Conservation (phyloP, 2,888 invertebrate genomes). For the Leucophenga montana region DNA sequence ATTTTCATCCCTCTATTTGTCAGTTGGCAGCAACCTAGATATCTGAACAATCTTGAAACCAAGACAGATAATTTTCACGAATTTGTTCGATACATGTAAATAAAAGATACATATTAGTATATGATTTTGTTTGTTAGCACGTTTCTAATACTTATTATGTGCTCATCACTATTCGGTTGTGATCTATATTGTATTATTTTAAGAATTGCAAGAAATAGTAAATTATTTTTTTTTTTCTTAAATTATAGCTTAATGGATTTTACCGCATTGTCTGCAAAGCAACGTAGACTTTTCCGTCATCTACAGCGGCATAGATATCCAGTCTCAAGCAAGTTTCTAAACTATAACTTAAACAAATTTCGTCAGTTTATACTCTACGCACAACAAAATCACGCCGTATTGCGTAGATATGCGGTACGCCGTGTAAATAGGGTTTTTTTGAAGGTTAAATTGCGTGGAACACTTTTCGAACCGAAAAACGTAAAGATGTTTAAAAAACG, state of each 20-base stretch:
- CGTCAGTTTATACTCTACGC: conserved; percentile 63
- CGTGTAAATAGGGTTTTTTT: conserved; percentile 54
- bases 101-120: no score
- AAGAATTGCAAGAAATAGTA: no score
- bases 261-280: neutral
- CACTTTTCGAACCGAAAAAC: conserved; percentile 64
- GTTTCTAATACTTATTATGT: no score
- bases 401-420: conserved; percentile 61
- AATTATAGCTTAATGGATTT: conserved; percentile 7
- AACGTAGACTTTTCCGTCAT: conserved; percentile 35
- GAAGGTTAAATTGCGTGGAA: conserved; percentile 50
- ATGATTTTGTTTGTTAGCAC: no score
- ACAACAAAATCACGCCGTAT: conserved; percentile 48
- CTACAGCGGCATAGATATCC: conserved; percentile 60
- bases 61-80: no score
- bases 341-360: conserved; percentile 59
- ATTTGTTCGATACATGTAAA: no score
- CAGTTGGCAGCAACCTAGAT: no score
- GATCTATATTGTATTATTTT: no score
- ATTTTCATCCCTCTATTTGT: no score
- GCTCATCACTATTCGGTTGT: no score
- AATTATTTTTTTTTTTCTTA: no score
- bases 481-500: conserved; percentile 55
- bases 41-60: no score
- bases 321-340: conserved; percentile 59